These are phyloP conservation scores for Maniola jurtina DNA, from an alignment of 1,140 invertebrate genomes.

Conservation along the genomic window DNA sequence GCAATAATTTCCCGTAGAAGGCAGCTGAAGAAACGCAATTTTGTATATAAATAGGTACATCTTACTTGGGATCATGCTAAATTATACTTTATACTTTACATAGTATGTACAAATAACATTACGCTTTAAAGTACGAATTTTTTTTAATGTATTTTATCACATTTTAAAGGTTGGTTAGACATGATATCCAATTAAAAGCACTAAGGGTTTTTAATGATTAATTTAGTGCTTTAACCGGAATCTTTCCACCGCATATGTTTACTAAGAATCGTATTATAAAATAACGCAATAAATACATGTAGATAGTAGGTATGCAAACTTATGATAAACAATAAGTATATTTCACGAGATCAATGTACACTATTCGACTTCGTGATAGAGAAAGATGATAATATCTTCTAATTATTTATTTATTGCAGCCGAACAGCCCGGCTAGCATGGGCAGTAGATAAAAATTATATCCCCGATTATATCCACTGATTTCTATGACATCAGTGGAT, in stretches of 20 bases:
- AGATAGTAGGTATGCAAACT: constrained; percentile 6
- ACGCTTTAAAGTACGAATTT: constrained; percentile 27
- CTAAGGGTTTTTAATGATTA: constrained; percentile 14
- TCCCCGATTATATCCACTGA: no score
- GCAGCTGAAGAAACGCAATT: constrained; percentile 46
- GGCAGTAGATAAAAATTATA: no score
- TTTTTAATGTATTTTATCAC: constrained; percentile 38
- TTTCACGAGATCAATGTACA: constrained; percentile 11
- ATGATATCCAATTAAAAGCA: constrained; percentile 34
- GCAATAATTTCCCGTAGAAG: constrained; percentile 46
- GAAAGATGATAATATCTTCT: constrained; percentile 8
- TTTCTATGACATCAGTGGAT: no score
- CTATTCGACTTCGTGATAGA: constrained; percentile 7
- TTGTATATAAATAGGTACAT: constrained; percentile 50
- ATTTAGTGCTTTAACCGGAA: constrained; percentile 22
- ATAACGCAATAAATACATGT: constrained; percentile 20
- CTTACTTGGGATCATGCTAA: constrained; percentile 47
- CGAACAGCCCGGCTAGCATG: no score
- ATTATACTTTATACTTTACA: constrained; percentile 67
- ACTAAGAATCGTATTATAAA: constrained; percentile 19
- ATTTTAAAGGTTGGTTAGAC: constrained; percentile 38
- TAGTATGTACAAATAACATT: constrained; percentile 57
- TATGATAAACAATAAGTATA: not conserved
- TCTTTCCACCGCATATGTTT: constrained; percentile 16
- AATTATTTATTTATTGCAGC: constrained; percentile 26